A percentile compares a stretch with the other conserved stretches of the same genome.
These are phyloP conservation scores for Apeltes quadracus DNA, from an alignment of 2,113 vertebrate genomes.

Conservation along the genomic window DNA sequence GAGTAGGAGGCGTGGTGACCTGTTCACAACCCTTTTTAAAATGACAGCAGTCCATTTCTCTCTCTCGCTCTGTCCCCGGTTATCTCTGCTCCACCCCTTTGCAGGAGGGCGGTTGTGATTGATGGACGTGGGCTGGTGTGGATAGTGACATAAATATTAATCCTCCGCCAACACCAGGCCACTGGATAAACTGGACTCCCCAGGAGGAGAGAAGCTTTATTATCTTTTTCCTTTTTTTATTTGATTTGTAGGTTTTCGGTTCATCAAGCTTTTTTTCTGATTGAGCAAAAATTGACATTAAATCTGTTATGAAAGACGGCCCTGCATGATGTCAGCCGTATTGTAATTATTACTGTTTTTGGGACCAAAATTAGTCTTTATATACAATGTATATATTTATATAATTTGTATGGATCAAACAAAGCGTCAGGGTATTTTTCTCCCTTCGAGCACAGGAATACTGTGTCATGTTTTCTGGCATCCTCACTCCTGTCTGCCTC, in stretches of 20 bases:
- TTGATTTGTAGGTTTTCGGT: slow-evolving; percentile 29
- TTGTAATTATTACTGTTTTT: slow-evolving; percentile 23
- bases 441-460: background rate
- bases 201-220: slow-evolving; percentile 48
- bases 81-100: slow-evolving; percentile 66
- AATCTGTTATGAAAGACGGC: slow-evolving; percentile 21
- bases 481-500: slow-evolving; percentile 41
- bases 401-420: slow-evolving; percentile 21
- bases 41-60: slow-evolving; percentile 70
- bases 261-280: slow-evolving; percentile 34
- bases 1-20: slow-evolving; percentile 70
- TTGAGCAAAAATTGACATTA: slow-evolving; percentile 55
- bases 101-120: slow-evolving; percentile 73
- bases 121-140: slow-evolving; percentile 75
- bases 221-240: slow-evolving; percentile 7
- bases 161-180: slow-evolving; percentile 68
- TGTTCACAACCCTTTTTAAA: slow-evolving; percentile 73
- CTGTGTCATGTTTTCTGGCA: slow-evolving; percentile 36
- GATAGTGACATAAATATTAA: slow-evolving; percentile 80
- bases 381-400: too few relatives aligned
- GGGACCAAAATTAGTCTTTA: background rate
- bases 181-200: slow-evolving; percentile 55
- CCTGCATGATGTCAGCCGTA: slow-evolving; percentile 16
- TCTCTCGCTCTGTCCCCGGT: slow-evolving; percentile 53
- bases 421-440: slow-evolving; percentile 16